Evolutionary conservation across 1,140 invertebrate species (phyloP).

Genomic region (Rhizoglyphus robini): DNA sequence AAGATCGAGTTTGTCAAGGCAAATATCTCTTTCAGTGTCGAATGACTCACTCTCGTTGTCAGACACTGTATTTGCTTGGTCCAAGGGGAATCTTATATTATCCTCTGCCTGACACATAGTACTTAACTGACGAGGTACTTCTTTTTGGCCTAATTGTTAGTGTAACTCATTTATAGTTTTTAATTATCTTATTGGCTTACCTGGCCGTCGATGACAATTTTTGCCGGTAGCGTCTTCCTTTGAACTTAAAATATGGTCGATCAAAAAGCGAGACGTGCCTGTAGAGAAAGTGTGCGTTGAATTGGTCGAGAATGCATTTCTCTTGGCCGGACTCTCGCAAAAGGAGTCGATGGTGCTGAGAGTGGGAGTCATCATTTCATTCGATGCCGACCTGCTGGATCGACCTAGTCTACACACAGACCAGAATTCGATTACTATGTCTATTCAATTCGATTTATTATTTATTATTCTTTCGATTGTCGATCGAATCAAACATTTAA

Average conservation of each 20-base stretch:
- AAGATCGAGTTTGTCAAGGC: not conserved
- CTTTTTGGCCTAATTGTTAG: too few relatives aligned
- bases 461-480: too few relatives aligned
- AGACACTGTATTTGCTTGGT: not conserved
- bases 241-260: slow-evolving; percentile 9
- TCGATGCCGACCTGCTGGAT: too few relatives aligned
- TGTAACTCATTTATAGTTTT: too few relatives aligned
- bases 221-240: not conserved
- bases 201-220: too few relatives aligned
- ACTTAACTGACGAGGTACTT: too few relatives aligned
- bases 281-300: not conserved
- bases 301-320: not conserved
- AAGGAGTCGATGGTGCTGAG: too few relatives aligned
- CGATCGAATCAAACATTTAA: not conserved
- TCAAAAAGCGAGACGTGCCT: not conserved
- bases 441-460: too few relatives aligned
- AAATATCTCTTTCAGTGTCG: not conserved
- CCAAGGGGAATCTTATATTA: not conserved
- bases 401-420: too few relatives aligned
- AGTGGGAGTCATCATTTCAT: not conserved
- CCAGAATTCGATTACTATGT: too few relatives aligned
- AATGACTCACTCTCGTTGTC: not conserved
- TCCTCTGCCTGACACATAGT: not conserved
- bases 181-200: too few relatives aligned
- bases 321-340: not conserved